phyloP scores from a whole-genome alignment of 2,113 vertebrate genomes.

The Oreochromis spilurus region DNA sequence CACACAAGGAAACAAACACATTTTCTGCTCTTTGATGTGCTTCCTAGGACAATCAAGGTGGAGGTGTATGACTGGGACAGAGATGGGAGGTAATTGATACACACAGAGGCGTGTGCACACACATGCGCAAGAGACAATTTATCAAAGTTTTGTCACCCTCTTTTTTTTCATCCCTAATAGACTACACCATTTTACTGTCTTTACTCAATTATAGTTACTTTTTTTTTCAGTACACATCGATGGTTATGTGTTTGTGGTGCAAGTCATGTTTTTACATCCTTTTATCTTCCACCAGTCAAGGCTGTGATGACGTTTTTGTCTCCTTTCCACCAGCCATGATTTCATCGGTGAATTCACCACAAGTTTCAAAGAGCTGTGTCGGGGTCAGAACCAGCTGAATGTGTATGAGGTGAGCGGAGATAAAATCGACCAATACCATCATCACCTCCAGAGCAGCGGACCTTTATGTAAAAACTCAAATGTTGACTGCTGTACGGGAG shows the following conservation, averaged over 20 bases:
- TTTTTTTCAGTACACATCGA: background rate
- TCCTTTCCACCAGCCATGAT: slow-evolving; percentile 79
- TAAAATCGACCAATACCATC: background rate
- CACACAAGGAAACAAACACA: background rate
- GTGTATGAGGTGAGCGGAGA: slow-evolving; percentile 82
- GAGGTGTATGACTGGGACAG: slow-evolving; percentile 95
- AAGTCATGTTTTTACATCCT: background rate
- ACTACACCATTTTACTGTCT: background rate
- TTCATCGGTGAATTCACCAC: slow-evolving; percentile 95
- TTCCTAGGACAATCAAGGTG: slow-evolving; percentile 86
- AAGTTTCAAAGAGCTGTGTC: slow-evolving; percentile 88
- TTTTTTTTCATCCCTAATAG: background rate
- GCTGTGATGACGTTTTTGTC: background rate
- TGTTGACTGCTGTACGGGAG: background rate
- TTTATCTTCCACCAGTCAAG: background rate
- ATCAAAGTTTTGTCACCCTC: background rate
- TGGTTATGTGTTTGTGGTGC: background rate
- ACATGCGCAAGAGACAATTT: background rate
- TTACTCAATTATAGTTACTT: background rate
- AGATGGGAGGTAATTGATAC: slow-evolving; percentile 82
- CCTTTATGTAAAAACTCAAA: background rate
- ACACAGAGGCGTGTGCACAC: background rate
- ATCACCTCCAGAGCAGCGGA: background rate
- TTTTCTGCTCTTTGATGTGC: slow-evolving; percentile 9
- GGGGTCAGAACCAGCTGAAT: slow-evolving; percentile 85